Evolutionary conservation across 2,113 vertebrate genomes (phyloP).

Genomic region (Siniperca knerii): DNA sequence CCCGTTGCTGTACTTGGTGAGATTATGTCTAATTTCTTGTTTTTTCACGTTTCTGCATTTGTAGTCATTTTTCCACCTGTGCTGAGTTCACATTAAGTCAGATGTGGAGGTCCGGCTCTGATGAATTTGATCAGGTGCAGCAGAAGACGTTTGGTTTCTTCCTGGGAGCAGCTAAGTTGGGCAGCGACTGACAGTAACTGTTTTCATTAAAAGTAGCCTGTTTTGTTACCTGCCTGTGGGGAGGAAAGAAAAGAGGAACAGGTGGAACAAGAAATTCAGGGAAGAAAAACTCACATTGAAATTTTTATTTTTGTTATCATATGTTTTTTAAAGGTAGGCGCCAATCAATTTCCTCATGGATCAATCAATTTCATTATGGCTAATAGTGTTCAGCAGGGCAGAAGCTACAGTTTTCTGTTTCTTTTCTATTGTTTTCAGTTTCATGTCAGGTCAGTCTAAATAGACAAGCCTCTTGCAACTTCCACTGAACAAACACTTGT

Average conservation of each 20-base stretch:
- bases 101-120: neutral
- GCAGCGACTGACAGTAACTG: constrained; percentile 79
- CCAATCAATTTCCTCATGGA: neutral
- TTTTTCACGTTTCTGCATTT: constrained; percentile 31
- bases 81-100: constrained; percentile 7
- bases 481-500: no score
- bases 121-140: constrained; percentile 80
- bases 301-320: neutral
- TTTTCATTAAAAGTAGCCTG: constrained; percentile 80
- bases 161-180: constrained; percentile 84
- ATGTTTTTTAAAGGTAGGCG: neutral
- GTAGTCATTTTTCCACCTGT: constrained; percentile 3
- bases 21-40: constrained; percentile 4
- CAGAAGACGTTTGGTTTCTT: constrained; percentile 87
- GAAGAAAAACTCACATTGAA: neutral
- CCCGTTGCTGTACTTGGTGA: neutral
- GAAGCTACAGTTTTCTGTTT: neutral
- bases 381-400: neutral
- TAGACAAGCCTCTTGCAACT: neutral
- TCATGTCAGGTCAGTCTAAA: neutral
- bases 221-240: constrained; percentile 91
- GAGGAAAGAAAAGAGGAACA: constrained; percentile 8
- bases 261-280: neutral
- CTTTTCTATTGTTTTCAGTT: neutral
- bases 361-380: neutral